Evolutionary conservation across 2,113 vertebrate genomes (phyloP).

Genomic region (Rhabdornis inornatus): DNA sequence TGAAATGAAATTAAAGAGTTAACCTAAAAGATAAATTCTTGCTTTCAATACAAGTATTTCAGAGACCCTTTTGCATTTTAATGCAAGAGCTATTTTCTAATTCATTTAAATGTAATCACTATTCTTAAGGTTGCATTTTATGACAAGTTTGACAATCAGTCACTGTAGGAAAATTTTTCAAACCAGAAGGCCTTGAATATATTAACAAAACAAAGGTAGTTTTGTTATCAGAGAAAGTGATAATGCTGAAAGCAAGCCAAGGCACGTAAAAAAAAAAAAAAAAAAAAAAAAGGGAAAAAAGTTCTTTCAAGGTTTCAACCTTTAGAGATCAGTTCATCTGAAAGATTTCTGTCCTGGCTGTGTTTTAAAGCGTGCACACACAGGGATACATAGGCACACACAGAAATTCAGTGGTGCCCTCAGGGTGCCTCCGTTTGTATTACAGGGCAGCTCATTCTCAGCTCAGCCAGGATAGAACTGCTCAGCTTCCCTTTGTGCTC

Average conservation of each 20-base stretch:
- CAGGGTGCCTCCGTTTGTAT: conserved; percentile 38
- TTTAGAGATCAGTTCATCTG: conserved; percentile 23
- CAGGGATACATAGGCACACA: not conserved
- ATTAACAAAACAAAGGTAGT: conserved; percentile 6
- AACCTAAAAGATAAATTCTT: not conserved
- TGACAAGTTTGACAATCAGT: conserved; percentile 31
- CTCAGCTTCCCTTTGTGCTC: conserved; percentile 34
- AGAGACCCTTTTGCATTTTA: not conserved
- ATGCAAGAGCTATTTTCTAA: not conserved
- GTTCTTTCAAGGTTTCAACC: not conserved
- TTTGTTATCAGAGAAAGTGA: not conserved
- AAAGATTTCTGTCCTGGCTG: conserved; percentile 1
- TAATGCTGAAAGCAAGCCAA: not conserved
- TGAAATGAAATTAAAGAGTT: not conserved
- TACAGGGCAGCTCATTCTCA: not conserved
- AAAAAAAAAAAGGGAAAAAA: no score
- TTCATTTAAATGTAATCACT: conserved; percentile 19
- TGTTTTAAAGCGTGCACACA: not conserved
- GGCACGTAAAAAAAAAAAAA: rapidly evolving
- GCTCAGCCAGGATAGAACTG: not conserved
- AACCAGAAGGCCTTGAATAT: not conserved
- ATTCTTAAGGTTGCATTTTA: not conserved
- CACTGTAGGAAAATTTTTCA: not conserved
- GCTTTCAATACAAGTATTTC: not conserved
- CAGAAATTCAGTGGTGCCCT: conserved; percentile 18